phyloP scores from a whole-genome alignment of 2,797 vertebrate species.

The Rhyacichthys aspro region DNA sequence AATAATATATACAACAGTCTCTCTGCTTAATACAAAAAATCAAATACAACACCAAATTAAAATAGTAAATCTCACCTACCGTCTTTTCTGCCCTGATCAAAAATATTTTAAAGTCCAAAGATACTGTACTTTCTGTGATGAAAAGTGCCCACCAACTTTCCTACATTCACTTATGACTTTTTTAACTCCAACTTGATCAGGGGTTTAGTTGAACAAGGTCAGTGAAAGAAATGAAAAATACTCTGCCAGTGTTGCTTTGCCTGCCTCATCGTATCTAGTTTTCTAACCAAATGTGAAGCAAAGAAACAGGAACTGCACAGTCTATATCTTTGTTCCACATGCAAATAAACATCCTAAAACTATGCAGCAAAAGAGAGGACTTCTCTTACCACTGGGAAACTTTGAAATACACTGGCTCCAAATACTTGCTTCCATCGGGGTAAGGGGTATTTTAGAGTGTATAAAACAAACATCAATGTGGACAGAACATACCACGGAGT shows the following conservation, averaged over 20 bases:
- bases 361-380: conserved; percentile 6
- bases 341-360: conserved; percentile 52
- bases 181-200: too few relatives aligned
- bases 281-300: conserved; percentile 64
- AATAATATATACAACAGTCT: too few relatives aligned
- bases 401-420: background rate
- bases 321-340: conserved; percentile 36
- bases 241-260: background rate
- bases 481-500: conserved; percentile 22
- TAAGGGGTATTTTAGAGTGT: conserved; percentile 4
- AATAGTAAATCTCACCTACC: background rate
- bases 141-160: too few relatives aligned
- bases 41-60: too few relatives aligned
- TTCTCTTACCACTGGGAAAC: conserved; percentile 22
- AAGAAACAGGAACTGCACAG: conserved; percentile 54
- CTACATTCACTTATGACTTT: too few relatives aligned
- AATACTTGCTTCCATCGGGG: conserved; percentile 4
- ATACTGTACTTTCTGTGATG: too few relatives aligned
- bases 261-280: conserved; percentile 21
- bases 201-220: too few relatives aligned
- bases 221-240: background rate
- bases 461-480: conserved; percentile 11
- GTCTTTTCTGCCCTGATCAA: background rate
- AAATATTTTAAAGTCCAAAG: too few relatives aligned
- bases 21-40: too few relatives aligned